These are phyloP conservation scores for Rotaria socialis DNA, from an alignment of 2,888 invertebrate species.

Conservation along the genomic window DNA sequence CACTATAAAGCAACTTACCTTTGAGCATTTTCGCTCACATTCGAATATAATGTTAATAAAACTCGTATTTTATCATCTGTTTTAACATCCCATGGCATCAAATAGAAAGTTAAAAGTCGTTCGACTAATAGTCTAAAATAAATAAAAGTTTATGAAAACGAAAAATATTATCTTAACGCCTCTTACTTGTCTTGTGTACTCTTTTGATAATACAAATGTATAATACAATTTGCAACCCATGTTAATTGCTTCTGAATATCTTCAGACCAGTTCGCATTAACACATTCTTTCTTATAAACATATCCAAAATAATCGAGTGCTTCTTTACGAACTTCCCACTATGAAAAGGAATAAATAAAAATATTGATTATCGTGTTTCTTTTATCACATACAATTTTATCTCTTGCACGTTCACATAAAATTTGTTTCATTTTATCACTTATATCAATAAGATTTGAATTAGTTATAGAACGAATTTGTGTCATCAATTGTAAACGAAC, in stretches of 20 bases:
- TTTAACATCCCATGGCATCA: conserved; percentile 18
- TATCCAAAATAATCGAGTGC: conserved; percentile 15
- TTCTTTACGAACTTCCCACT: conserved; percentile 37
- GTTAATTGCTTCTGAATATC: conserved; percentile 8
- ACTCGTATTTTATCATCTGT: conserved; percentile 17
- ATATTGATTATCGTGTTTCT: background rate
- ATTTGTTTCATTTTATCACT: conserved; percentile 16
- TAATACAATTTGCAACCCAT: conserved; percentile 25
- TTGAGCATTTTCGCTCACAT: conserved; percentile 36
- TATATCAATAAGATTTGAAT: background rate
- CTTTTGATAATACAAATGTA: conserved; percentile 14
- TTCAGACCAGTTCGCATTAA: background rate
- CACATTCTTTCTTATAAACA: conserved; percentile 31
- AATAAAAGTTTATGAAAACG: no score
- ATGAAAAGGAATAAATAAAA: background rate
- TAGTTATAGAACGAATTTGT: background rate
- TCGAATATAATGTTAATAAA: background rate
- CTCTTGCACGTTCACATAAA: conserved; percentile 12
- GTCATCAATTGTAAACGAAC: background rate
- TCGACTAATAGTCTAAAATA: conserved; percentile 17
- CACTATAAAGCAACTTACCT: background rate
- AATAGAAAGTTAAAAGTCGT: background rate
- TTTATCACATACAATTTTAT: background rate
- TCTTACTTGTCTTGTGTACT: background rate
- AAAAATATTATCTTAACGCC: no score